Base-by-base conservation (phyloP, 2,888 invertebrate genomes). In the Lepidonotus clava region DNA sequence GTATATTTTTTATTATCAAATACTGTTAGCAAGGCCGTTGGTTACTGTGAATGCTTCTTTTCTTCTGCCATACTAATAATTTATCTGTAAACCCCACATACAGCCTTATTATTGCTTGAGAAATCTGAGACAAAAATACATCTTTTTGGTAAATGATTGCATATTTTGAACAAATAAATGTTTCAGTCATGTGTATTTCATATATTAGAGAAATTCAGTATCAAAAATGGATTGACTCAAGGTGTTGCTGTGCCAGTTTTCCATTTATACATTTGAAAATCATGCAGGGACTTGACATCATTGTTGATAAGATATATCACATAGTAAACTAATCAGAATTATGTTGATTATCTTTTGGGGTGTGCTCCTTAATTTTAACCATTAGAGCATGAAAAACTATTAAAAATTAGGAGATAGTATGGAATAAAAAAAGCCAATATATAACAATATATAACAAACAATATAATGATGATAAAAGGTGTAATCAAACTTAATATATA, bases 1-100 rank as follows among this genome's bases (percentile, higher is more conserved):
- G 90, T 86, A 67, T 38, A 11, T 38, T 41, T 21, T 11, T 28
- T 66, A 28, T 11, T 11, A 11, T 66, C 11, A 6, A n/a, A 11
- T 66, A 66, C 6, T 28, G 46, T 46, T 46, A 18, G 18, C 18
- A 18, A 18, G n/a, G n/a, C n/a, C n/a, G n/a, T n/a, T n/a, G n/a
- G n/a, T n/a, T n/a, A n/a, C n/a, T n/a, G n/a, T n/a, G n/a, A n/a
- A n/a, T n/a, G n/a, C n/a, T n/a, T n/a, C n/a, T n/a, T n/a, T n/a
- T n/a, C n/a, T 11, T 6, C 8, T 6, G 46, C 8, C 46, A 46
- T 46, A 46, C 18, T n/a, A n/a, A 46, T 6, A 11, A 46, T 46
- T 46, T 46, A 46, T 46, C 18, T 11, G 46, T 46, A 46, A 11
- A 46, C 18, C 8, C 46, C 46, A 46, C 46, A 11, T 11, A 46